Percentiles rank a stretch among this genome's conserved stretches.
Conservation (phyloP, 2,797 vertebrate genomes). For the Anisognathus igniventris region DNA sequence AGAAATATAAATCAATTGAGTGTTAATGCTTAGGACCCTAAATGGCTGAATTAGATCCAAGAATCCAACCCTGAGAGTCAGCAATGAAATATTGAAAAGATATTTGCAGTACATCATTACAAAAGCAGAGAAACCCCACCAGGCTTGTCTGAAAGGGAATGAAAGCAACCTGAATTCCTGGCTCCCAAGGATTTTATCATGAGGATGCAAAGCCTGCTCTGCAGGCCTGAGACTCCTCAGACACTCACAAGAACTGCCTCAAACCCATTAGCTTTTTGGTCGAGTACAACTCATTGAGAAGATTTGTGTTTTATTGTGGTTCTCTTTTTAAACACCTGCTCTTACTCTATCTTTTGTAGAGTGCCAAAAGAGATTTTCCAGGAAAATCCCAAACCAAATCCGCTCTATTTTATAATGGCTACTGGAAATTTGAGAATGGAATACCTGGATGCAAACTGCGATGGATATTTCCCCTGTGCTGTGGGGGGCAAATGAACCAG, state of each 20-base stretch:
- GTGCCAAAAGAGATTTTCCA: neutral
- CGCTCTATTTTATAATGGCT: neutral
- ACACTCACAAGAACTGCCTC: neutral
- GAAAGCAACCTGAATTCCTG: neutral
- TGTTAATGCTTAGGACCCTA: neutral
- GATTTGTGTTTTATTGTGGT: neutral
- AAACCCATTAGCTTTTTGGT: neutral
- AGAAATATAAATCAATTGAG: neutral
- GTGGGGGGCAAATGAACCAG: neutral
- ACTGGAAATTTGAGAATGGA: neutral
- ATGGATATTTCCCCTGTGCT: neutral
- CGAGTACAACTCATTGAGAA: neutral
- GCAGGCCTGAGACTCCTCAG: neutral
- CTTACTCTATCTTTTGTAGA: neutral
- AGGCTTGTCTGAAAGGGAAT: neutral
- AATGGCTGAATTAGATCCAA: neutral
- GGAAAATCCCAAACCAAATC: neutral
- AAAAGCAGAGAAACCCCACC: neutral
- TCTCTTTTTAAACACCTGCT: neutral
- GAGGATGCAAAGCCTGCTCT: neutral
- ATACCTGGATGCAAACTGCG: neutral
- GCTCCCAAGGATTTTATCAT: neutral
- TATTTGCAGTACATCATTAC: neutral
- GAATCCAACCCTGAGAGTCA: neutral
- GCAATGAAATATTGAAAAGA: neutral